phyloP scores from a whole-genome alignment of 92 coral and sea anemone species.

The Heliopora coerulea region DNA sequence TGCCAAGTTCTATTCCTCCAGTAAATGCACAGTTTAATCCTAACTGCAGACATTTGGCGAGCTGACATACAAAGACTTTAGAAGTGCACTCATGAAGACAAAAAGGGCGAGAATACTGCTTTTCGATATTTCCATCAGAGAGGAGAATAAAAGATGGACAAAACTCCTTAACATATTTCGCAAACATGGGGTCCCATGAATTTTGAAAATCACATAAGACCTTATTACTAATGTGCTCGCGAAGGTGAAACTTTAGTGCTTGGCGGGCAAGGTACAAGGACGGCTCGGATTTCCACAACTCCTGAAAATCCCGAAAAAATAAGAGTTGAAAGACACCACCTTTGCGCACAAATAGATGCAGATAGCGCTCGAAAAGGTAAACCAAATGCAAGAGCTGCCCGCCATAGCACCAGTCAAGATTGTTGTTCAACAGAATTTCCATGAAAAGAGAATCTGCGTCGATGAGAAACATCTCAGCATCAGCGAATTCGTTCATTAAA shows the following conservation, averaged over 20 bases:
- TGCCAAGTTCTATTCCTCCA: constrained; percentile 36
- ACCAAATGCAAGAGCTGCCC: constrained; percentile 67
- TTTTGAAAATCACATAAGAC: constrained; percentile 31
- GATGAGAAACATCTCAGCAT: constrained; percentile 68
- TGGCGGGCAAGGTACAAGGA: constrained; percentile 57
- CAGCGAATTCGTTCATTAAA: constrained; percentile 65
- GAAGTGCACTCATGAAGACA: constrained; percentile 11
- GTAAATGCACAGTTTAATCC: constrained; percentile 60
- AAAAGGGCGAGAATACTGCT: not conserved
- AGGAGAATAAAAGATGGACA: constrained; percentile 59
- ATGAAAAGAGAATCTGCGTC: constrained; percentile 75
- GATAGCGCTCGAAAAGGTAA: constrained; percentile 59
- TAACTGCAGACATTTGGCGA: constrained; percentile 26
- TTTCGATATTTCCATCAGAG: constrained; percentile 51
- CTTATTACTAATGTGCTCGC: constrained; percentile 39
- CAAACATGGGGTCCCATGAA: constrained; percentile 43
- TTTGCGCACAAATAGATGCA: constrained; percentile 64
- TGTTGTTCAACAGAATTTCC: constrained; percentile 53
- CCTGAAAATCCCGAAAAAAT: constrained; percentile 52
- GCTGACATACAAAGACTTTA: constrained; percentile 37
- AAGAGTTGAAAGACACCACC: constrained; percentile 63
- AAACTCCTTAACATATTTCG: constrained; percentile 27
- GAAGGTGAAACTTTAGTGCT: constrained; percentile 52
- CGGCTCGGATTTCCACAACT: constrained; percentile 48
- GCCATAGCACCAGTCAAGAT: constrained; percentile 60